These are phyloP conservation scores for Xanthorhoe spadicearia DNA, from an alignment of 2,888 invertebrate species.

Conservation along the genomic window DNA sequence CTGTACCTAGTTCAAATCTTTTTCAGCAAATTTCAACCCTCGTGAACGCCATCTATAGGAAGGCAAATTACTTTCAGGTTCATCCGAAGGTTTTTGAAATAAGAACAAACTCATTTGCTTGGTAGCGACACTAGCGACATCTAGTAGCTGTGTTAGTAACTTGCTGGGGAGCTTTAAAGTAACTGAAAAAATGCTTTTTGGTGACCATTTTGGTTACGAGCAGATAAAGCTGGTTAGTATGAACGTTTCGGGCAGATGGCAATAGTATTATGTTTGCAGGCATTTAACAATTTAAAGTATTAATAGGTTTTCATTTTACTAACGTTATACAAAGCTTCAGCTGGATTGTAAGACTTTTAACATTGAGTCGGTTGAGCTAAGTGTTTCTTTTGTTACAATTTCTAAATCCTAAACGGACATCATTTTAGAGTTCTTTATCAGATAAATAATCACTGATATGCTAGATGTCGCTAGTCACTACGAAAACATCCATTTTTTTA, in stretches of 20 bases:
- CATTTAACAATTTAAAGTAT: background rate
- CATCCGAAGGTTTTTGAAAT: constrained; percentile 2
- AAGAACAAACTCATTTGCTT: constrained; percentile 12
- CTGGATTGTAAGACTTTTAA: background rate
- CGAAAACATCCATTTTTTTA: too few species aligned
- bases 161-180: background rate
- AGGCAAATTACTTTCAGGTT: background rate
- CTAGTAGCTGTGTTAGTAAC: constrained; percentile 10
- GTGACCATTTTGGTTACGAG: background rate
- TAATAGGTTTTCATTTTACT: background rate
- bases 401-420: too few species aligned
- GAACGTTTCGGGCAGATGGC: background rate
- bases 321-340: background rate
- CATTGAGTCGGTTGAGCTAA: too few species aligned
- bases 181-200: background rate
- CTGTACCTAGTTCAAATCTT: too few species aligned
- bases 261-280: background rate
- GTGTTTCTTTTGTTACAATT: too few species aligned
- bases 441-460: too few species aligned
- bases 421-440: too few species aligned
- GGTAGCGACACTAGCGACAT: constrained; percentile 32
- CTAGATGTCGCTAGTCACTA: too few species aligned
- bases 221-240: background rate
- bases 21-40: background rate
- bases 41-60: constrained; percentile 22